Base-by-base conservation (phyloP, 1,140 invertebrate genomes). In the Piezodorus guildinii region DNA sequence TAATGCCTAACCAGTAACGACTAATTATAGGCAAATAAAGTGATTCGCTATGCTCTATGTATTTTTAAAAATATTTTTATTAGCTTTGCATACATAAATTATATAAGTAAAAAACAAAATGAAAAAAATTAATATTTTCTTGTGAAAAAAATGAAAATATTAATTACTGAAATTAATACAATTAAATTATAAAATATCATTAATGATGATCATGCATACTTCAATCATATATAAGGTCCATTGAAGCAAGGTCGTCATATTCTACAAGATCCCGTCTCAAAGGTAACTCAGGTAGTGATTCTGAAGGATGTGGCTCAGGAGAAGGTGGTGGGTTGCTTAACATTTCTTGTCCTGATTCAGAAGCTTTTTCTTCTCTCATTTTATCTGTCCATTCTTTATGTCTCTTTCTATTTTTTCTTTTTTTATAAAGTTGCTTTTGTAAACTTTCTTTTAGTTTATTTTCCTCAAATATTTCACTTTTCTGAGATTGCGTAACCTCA, bases 381-480 rank as follows among this genome's bases (percentile, higher is more conserved):
- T 56, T 56, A 9, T 23, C 23, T 4, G 23, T 23, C 52, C 52
- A 56, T 15, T 56, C 54, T 23, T 64, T 64, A 21, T 15, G n/a
- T 16, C 25, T 52, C 25, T 54, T 52, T 3, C 43, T 56, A n/a
- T n/a, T 44, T 25, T 39, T 39, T 21, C 56, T 56, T 21, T 56
- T 34, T 46, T 46, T 64, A 6, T 23, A n/a, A 5, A 60, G 19
- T 21, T 49, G 59, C 19, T 60, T 64, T 3, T 25, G 25, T 17
- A 51, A 30, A 12, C 12, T 51, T 16, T 23, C n/a, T 12, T 46
- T 17, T 9, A 52, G 52, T 21, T 23, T 61, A 21, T 8, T 14
- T 25, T 60, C 43, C 44, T 64, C 54, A 56, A 64, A 64, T 25
- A 64, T 64, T 60, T 64, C 63, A 19, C 39, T 54, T 44, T 45